Conservation (phyloP, 2,113 vertebrate species). For the Melanotaenia duboulayi region DNA sequence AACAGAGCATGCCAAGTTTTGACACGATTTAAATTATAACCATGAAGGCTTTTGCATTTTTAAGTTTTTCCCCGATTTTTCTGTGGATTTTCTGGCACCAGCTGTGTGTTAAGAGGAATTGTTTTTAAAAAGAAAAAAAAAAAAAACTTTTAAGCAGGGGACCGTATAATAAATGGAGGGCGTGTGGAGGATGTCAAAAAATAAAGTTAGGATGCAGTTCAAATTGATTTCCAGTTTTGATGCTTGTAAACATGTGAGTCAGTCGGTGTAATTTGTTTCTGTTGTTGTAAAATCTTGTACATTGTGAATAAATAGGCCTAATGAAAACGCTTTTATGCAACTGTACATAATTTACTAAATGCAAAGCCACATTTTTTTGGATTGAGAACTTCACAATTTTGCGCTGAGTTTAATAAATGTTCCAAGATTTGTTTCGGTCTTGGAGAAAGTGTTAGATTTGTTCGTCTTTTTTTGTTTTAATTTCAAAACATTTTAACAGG, state of each 20-base stretch:
- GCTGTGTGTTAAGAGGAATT: conserved; percentile 44
- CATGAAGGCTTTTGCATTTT: conserved; percentile 66
- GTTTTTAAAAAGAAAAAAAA: neutral
- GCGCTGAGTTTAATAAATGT: conserved; percentile 86
- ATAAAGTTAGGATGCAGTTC: conserved; percentile 78
- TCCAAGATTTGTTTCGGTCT: conserved; percentile 32
- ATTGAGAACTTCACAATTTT: conserved; percentile 70
- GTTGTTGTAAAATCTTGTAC: conserved; percentile 91
- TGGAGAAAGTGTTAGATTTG: neutral
- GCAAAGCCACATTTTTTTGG: conserved; percentile 70
- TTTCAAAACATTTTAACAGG: neutral
- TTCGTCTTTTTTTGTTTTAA: neutral
- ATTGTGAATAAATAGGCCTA: conserved; percentile 91
- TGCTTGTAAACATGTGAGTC: conserved; percentile 88
- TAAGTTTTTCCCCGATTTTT: conserved; percentile 53
- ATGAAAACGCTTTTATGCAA: conserved; percentile 79
- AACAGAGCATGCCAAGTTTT: conserved; percentile 83
- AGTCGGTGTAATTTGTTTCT: conserved; percentile 84
- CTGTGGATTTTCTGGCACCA: conserved; percentile 60
- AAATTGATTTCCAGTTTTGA: conserved; percentile 77
- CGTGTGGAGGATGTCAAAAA: conserved; percentile 42
- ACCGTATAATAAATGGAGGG: conserved; percentile 40
- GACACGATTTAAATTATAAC: conserved; percentile 65
- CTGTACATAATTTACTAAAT: conserved; percentile 90
- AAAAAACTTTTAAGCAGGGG: conserved; percentile 25